Percentiles rank a stretch among this genome's conserved stretches.
Evolutionary conservation across 2,113 vertebrate species (phyloP).

Genomic region (Leptosomus discolor): DNA sequence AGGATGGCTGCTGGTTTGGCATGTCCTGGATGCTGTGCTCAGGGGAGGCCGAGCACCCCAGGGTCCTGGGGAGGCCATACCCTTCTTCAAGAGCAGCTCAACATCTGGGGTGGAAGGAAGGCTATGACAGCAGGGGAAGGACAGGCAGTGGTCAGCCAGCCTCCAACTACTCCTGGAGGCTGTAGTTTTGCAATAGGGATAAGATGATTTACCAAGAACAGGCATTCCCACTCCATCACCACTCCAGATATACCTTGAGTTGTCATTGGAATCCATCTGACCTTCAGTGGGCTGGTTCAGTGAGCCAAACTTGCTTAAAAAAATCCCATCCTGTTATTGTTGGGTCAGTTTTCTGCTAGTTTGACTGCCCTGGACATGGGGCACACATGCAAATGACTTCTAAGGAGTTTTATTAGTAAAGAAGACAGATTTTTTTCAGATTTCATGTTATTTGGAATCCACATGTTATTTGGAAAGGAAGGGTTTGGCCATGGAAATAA

Average conservation of each 20-base stretch:
- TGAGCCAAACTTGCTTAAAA: background rate
- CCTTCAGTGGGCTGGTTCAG: background rate
- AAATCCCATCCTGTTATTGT: accelerated
- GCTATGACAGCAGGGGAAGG: background rate
- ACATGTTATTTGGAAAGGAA: background rate
- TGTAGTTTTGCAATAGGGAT: background rate
- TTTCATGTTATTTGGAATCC: background rate
- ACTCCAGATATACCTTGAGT: background rate
- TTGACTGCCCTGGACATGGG: background rate
- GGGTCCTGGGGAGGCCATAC: background rate
- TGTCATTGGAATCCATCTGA: background rate
- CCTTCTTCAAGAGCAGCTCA: background rate
- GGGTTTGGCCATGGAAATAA: background rate
- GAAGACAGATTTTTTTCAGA: background rate
- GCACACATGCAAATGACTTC: background rate
- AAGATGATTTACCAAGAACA: background rate
- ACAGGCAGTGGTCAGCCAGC: background rate
- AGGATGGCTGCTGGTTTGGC: background rate
- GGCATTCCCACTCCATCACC: background rate
- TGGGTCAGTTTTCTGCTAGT: background rate
- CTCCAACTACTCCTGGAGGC: background rate
- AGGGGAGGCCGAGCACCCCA: background rate
- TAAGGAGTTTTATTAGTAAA: background rate
- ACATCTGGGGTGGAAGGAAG: background rate
- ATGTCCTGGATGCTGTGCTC: background rate